phyloP scores from a whole-genome alignment of 2,888 invertebrate species.

The Xylota sylvarum region DNA sequence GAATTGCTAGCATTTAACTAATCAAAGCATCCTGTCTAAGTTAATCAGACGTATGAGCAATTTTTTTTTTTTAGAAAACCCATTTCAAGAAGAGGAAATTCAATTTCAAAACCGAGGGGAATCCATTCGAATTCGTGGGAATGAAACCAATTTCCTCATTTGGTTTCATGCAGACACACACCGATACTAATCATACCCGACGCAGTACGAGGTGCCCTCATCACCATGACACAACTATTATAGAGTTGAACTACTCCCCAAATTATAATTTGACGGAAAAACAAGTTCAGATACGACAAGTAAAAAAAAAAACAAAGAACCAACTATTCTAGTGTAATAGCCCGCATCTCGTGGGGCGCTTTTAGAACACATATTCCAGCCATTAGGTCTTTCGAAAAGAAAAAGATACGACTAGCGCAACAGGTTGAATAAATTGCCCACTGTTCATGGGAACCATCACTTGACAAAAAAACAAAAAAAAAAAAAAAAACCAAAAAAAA shows the following conservation, averaged over 20 bases:
- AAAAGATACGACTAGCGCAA: constrained; percentile 9
- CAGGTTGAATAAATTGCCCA: constrained; percentile 46
- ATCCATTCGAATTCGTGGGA: constrained; percentile 36
- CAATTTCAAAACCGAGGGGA: constrained; percentile 38
- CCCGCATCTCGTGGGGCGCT: constrained; percentile 38
- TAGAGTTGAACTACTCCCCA: constrained; percentile 40
- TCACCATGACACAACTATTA: constrained; percentile 39
- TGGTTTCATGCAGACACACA: constrained; percentile 9
- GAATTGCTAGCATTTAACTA: background rate
- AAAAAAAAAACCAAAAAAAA: too few species aligned
- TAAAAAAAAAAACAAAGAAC: constrained; percentile 1
- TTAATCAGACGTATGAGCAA: background rate
- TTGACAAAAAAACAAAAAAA: background rate
- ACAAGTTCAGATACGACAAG: background rate
- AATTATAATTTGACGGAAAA: constrained; percentile 46
- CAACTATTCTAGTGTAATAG: constrained; percentile 18
- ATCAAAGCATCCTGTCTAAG: constrained; percentile 5
- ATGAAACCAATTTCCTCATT: constrained; percentile 37
- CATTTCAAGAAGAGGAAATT: constrained; percentile 46
- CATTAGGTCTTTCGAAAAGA: constrained; percentile 9
- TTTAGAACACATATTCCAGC: constrained; percentile 8
- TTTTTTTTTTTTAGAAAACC: constrained; percentile 3
- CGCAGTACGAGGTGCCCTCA: constrained; percentile 37
- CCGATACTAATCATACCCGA: background rate
- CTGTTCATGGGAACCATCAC: constrained; percentile 29